Evolutionary conservation across 2,113 vertebrate genomes (phyloP).

Genomic region (Pelusios castaneus): DNA sequence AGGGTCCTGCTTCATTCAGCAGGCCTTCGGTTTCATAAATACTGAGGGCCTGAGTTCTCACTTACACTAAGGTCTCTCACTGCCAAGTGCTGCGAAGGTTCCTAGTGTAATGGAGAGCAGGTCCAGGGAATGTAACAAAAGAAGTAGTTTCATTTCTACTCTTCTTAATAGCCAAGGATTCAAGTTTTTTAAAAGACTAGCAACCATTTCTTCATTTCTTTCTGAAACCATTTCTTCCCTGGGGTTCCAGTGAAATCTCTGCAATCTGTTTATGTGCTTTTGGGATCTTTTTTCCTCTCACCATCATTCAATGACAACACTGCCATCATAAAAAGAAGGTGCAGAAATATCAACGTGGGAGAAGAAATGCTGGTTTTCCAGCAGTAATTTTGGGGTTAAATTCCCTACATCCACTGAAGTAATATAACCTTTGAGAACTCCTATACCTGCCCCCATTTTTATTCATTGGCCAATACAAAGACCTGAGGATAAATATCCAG

Average conservation of each 20-base stretch:
- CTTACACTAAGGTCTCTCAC: conserved; percentile 6
- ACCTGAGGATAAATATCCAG: conserved; percentile 46
- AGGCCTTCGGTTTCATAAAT: not conserved
- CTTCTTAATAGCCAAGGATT: conserved; percentile 51
- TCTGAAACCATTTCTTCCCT: conserved; percentile 42
- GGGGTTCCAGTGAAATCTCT: conserved; percentile 59
- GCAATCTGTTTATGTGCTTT: conserved; percentile 37
- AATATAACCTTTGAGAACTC: not conserved
- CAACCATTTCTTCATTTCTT: conserved; percentile 36
- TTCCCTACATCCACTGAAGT: not conserved
- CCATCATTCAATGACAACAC: conserved; percentile 11
- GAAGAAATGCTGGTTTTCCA: conserved; percentile 36
- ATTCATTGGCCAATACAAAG: not conserved
- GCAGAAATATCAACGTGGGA: conserved; percentile 44
- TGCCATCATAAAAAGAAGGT: conserved; percentile 48
- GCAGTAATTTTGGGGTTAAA: not conserved
- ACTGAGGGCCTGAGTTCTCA: conserved; percentile 33
- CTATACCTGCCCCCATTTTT: conserved; percentile 34
- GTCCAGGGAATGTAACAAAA: conserved; percentile 41
- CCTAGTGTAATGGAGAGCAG: conserved; percentile 12
- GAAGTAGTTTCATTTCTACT: not conserved
- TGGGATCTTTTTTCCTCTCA: conserved; percentile 13
- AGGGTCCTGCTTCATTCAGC: not conserved
- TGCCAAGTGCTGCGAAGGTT: not conserved
- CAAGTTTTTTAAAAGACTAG: conserved; percentile 15